Base-by-base conservation (phyloP, 2,113 vertebrate genomes). In the Zapus hudsonius region DNA sequence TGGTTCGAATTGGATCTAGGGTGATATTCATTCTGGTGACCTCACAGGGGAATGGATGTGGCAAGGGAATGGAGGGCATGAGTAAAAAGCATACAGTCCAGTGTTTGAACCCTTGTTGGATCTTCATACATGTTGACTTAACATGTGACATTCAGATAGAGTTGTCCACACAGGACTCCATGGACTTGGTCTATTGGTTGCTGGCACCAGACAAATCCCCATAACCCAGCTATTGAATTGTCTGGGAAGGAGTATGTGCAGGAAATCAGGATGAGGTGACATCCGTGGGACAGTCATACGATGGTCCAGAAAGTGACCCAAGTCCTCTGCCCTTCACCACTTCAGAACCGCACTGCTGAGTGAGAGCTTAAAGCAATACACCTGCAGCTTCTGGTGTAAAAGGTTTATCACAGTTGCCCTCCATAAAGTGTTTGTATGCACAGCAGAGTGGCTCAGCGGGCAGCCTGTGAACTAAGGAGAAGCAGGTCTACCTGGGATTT, bases 401-500 rank as follows among this genome's bases (percentile, higher is more conserved):
- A 16, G 33, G 64, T 59, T 76, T 76, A 13, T 74, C 55, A 47
- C 44, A 44, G 52, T 29, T 55, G 70, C 78, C 25, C 25, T 92
- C 74, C 36, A 31, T 86, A 63, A 85, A 69, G 33, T 74, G 84
- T 87, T 40, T 89, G 69, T 64, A 80, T 74, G 70, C 42, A 69
- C 36, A 87, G 80, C 55, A 89, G 38, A 82, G n/a, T 96, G 90
- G 95, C 90, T 97, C 95, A 96, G 88, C 93, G 95, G 85, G 64
- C 0, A 0, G 93, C 78, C 82, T 44, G 59, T 76, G 93, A 97
- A 89, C 92, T 93, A 94, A 94, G 93, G 83, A 86, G 94, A 96
- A 96, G 92, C 92, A 64, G 96, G 95, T 92, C 94, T 94, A 95
- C 95, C 94, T 97, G 94, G 94, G 95, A 97, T 91, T 87, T 96